A percentile compares a stretch with the other conserved stretches of the same genome.
Conservation (phyloP, 2,113 vertebrate species). For the Pithys albifrons region DNA sequence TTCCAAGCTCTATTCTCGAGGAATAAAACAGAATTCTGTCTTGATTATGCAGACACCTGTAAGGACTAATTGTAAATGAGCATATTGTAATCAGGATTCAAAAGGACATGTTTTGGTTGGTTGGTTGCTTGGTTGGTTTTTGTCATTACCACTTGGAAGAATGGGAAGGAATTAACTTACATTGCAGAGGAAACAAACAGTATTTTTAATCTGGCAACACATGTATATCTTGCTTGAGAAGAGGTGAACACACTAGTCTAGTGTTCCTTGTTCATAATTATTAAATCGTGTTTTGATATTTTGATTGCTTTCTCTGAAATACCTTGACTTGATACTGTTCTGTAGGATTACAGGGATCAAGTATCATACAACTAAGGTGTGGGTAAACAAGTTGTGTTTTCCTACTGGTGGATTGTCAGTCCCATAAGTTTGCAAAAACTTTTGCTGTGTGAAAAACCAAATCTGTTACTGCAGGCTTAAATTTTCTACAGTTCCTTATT, state of each 20-base stretch:
- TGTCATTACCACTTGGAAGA: neutral
- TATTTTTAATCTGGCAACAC: neutral
- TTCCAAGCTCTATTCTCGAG: constrained; percentile 47
- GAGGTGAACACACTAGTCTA: neutral
- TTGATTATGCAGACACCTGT: constrained; percentile 29
- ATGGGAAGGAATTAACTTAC: neutral
- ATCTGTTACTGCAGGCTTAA: neutral
- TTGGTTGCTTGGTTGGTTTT: neutral
- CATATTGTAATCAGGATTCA: neutral
- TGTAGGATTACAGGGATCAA: neutral
- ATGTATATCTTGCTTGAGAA: neutral
- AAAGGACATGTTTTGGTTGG: neutral
- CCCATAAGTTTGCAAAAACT: neutral
- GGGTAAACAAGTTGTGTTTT: neutral
- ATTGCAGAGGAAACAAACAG: neutral
- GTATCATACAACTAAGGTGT: accelerated
- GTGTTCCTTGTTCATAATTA: neutral
- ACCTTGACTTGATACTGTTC: neutral
- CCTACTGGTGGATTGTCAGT: accelerated
- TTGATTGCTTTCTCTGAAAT: neutral
- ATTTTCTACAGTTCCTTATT: neutral
- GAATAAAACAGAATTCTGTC: constrained; percentile 11
- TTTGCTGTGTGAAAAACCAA: accelerated
- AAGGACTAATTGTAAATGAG: neutral
- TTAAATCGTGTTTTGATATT: neutral